A percentile compares a stretch with the other conserved stretches of the same genome.
These are phyloP conservation scores for Caenorhabditis sulstoni DNA, from an alignment of 2,888 invertebrate genomes.

Conservation along the genomic window DNA sequence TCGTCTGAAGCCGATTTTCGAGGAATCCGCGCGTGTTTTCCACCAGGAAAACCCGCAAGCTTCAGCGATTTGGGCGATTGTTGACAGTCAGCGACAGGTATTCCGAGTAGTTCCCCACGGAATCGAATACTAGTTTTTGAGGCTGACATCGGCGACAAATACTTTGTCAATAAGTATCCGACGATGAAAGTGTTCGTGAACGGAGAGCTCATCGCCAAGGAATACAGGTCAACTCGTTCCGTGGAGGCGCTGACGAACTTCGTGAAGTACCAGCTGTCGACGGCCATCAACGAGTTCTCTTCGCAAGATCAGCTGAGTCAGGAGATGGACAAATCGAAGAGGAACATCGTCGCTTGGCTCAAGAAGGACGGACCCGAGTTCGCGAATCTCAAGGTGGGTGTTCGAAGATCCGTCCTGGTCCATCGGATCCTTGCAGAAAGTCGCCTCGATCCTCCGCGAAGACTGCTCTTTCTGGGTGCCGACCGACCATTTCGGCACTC, in stretches of 20 bases:
- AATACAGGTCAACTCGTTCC: slow-evolving; percentile 85
- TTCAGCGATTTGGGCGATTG: slow-evolving; percentile 77
- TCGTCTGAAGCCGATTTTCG: slow-evolving; percentile 94
- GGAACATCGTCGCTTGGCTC: slow-evolving; percentile 76
- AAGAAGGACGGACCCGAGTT: slow-evolving; percentile 72
- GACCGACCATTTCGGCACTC: slow-evolving; percentile 85
- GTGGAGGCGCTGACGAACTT: slow-evolving; percentile 92
- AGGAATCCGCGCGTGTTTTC: slow-evolving; percentile 89
- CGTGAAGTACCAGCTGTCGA: slow-evolving; percentile 91
- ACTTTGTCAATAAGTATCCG: slow-evolving; percentile 96
- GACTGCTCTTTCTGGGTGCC: slow-evolving; percentile 96
- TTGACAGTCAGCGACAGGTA: slow-evolving; percentile 76
- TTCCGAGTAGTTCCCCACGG: slow-evolving; percentile 1
- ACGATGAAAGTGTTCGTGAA: slow-evolving; percentile 90
- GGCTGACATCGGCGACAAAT: slow-evolving; percentile 89
- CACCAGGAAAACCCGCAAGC: slow-evolving; percentile 68
- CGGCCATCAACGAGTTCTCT: slow-evolving; percentile 89
- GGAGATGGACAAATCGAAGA: slow-evolving; percentile 73
- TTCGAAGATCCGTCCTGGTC: not conserved
- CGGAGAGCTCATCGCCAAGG: slow-evolving; percentile 82
- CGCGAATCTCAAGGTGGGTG: slow-evolving; percentile 62
- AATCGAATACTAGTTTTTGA: slow-evolving; percentile 28
- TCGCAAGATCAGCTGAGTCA: slow-evolving; percentile 74
- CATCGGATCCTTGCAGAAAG: slow-evolving; percentile 70
- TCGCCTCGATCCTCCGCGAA: slow-evolving; percentile 89